Conservation (phyloP, 2,113 vertebrate species). For the Chlorodrepanis virens region DNA sequence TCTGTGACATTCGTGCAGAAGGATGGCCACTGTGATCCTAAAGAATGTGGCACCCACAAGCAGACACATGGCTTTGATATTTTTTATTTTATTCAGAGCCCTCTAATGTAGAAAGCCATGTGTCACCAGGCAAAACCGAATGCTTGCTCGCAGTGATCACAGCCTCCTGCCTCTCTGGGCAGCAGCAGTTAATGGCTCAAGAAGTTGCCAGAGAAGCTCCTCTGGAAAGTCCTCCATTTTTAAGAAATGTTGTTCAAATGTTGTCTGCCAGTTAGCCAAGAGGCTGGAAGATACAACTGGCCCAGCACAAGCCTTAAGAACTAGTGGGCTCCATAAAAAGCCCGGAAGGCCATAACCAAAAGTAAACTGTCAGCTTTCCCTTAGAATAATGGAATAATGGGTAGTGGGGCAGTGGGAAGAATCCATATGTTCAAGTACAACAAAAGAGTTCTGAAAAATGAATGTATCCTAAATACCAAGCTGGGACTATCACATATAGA, state of each 20-base stretch:
- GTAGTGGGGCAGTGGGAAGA: not conserved
- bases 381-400: not conserved
- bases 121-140: conserved; percentile 17
- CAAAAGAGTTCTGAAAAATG: not conserved
- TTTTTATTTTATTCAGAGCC: conserved; percentile 54
- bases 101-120: conserved; percentile 43
- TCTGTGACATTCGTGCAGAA: conserved; percentile 60
- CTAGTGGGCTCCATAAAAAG: not conserved
- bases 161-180: not conserved
- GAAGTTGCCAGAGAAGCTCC: not conserved
- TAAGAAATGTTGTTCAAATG: not conserved
- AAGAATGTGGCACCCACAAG: conserved; percentile 68
- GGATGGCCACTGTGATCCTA: conserved; percentile 42
- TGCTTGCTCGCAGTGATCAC: not conserved
- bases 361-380: not conserved
- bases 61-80: conserved; percentile 68
- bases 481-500: not conserved
- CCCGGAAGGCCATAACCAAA: not conserved
- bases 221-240: not conserved
- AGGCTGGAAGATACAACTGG: not conserved
- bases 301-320: not conserved
- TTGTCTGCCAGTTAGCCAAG: not conserved
- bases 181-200: not conserved
- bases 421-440: not conserved
- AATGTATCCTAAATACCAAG: not conserved